Evolutionary conservation across 2,113 vertebrate genomes (phyloP).

Genomic region (Spea multiplicata): DNA sequence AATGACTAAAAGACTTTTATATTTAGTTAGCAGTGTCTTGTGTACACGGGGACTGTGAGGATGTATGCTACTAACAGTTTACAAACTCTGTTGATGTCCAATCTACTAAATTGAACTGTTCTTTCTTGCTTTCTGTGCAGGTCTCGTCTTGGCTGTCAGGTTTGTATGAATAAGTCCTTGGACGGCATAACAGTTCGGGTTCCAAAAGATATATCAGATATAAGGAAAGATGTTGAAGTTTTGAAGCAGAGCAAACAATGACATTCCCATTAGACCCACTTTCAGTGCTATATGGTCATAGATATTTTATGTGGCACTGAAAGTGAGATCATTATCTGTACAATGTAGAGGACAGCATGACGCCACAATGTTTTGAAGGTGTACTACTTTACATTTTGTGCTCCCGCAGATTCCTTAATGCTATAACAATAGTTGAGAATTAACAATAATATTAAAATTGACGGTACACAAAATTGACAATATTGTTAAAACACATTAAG

Average conservation of each 20-base stretch:
- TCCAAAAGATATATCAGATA: constrained; percentile 58
- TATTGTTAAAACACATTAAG: too few relatives aligned
- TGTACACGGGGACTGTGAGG: neutral
- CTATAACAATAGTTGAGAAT: too few relatives aligned
- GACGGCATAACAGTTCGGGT: constrained; percentile 66
- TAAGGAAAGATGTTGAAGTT: constrained; percentile 54
- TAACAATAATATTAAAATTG: too few relatives aligned
- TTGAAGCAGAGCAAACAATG: constrained; percentile 56
- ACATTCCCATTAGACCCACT: neutral
- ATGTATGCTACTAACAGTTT: neutral
- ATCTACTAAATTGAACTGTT: neutral
- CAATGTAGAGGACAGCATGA: neutral
- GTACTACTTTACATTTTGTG: neutral
- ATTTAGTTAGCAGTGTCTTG: neutral
- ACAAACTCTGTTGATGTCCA: neutral
- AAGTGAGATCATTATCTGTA: neutral
- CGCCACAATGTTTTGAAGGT: neutral
- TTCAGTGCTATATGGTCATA: neutral
- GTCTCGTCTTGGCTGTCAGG: constrained; percentile 72
- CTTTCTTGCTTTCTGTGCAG: constrained; percentile 54
- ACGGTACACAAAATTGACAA: too few relatives aligned
- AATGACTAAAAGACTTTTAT: too few relatives aligned
- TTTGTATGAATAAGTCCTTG: constrained; percentile 65
- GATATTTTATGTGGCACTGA: neutral
- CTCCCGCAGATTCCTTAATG: too few relatives aligned